phyloP scores from a whole-genome alignment of 1,140 invertebrate species.

The Drosophila pectinifera region DNA sequence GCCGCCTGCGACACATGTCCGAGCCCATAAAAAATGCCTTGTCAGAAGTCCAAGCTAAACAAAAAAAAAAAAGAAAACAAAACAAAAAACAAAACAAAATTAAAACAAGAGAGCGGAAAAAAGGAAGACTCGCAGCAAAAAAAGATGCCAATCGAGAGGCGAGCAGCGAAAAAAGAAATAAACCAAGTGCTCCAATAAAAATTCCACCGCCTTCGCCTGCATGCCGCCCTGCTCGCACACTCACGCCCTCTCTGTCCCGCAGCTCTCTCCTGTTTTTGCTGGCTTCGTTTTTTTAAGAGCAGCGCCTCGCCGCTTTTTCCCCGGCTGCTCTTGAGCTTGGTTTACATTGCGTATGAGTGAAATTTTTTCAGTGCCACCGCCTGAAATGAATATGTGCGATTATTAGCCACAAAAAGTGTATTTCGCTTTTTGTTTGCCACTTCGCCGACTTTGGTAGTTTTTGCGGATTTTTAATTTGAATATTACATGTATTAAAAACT shows the following conservation, averaged over 20 bases:
- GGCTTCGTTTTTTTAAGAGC: conserved; percentile 67
- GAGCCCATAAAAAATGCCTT: conserved; percentile 41
- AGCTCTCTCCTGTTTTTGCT: conserved; percentile 17
- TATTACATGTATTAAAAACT: conserved; percentile 82
- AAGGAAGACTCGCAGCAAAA: conserved; percentile 22
- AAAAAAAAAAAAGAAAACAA: conserved; percentile 15
- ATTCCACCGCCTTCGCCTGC: conserved; percentile 74
- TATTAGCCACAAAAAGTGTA: conserved; percentile 59
- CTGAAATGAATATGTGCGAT: conserved; percentile 81
- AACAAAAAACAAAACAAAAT: conserved; percentile 20
- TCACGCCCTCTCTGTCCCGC: conserved; percentile 28
- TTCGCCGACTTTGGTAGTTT: conserved; percentile 39
- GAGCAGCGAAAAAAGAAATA: conserved; percentile 65
- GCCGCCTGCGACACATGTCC: conserved; percentile 53
- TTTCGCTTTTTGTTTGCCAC: conserved; percentile 61
- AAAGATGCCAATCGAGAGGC: conserved; percentile 75
- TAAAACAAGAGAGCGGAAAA: conserved; percentile 13
- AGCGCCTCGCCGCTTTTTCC: conserved; percentile 57
- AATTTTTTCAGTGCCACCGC: conserved; percentile 61
- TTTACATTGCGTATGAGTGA: conserved; percentile 69
- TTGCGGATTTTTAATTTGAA: conserved; percentile 75
- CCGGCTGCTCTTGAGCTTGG: conserved; percentile 67
- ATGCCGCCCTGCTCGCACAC: conserved; percentile 55
- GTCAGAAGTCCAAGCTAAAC: conserved; percentile 28
- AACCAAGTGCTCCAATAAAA: conserved; percentile 81